Evolutionary conservation across 2,797 vertebrate genomes (phyloP), one percentile per base, ranked within the genome.

Genomic region (Oryzias sinensis): DNA sequence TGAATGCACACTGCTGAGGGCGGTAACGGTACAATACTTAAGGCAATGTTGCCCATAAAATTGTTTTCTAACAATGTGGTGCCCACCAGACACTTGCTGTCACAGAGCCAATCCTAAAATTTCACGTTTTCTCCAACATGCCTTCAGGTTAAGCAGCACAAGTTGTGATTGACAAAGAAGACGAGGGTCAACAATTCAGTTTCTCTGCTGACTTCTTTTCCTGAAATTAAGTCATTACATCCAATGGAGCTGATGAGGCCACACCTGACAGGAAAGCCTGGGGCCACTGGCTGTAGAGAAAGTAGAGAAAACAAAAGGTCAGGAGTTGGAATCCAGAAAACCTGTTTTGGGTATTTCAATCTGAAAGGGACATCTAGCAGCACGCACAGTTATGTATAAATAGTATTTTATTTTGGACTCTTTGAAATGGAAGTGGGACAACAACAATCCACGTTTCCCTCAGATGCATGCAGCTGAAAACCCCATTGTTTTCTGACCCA

Each of bases 181-280:
- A 37, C 53, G 72, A 76, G 18, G 45, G 59, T 74, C 59, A 72
- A 64, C 65, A 65, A 72, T 77, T 69, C 73, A 48, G 50, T 74
- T 80, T 84, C 56, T 72, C 75, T 62, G 70, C 56, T 24, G 53
- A 73, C 61, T 72, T 62, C 62, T 62, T 84, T 86, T 87, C 81
- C 85, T 83, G 61, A 74, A 79, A 87, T 87, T 81, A 88, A 77
- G 86, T 85, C 59, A 71, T 85, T 82, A 86, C 56, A 51, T 54
- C 64, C 53, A 70, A 43, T 62, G 33, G 67, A 71, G 72, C 49
- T 63, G 80, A 76, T 74, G 74, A 82, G 70, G 80, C 76, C 77
- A 86, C 83, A 88, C 78, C 79, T 84, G 78, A 77, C 83, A 85
- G 84, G 79, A 88, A 88, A 73, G 76, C 77, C 77, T 16, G 56